Percentiles rank a stretch among this genome's conserved stretches.
These are phyloP conservation scores for Pomacea maculata DNA, from an alignment of 1,140 invertebrate species.

Conservation along the genomic window DNA sequence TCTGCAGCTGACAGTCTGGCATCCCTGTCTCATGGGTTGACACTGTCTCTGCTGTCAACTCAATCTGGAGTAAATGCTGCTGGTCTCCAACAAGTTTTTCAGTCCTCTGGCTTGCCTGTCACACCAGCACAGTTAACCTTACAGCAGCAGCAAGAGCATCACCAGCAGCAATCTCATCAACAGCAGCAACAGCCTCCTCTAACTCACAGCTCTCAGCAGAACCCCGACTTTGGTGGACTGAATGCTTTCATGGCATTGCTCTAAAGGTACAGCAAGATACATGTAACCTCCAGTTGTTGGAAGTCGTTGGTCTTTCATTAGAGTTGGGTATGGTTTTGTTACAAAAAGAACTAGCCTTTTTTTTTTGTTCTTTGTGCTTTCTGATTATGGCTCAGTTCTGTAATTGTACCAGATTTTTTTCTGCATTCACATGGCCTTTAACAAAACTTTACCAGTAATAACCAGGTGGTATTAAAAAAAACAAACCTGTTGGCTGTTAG, in stretches of 20 bases:
- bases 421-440: too few relatives aligned
- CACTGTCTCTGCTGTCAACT: background rate
- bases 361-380: too few relatives aligned
- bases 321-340: too few relatives aligned
- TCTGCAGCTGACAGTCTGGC: conserved; percentile 22
- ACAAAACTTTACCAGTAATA: too few relatives aligned
- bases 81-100: background rate
- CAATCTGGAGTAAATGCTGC: background rate
- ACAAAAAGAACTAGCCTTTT: too few relatives aligned
- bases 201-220: background rate
- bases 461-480: too few relatives aligned
- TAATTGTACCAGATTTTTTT: too few relatives aligned
- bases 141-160: conserved; percentile 19
- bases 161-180: conserved; percentile 16
- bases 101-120: too few relatives aligned
- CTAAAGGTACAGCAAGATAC: background rate
- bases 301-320: too few relatives aligned
- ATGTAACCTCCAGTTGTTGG: too few relatives aligned
- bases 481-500: too few relatives aligned
- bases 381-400: too few relatives aligned
- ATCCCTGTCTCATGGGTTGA: conserved; percentile 3
- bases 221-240: conserved; percentile 41
- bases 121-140: conserved; percentile 4
- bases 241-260: conserved; percentile 49
- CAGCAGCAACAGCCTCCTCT: conserved; percentile 21